A percentile compares a stretch with the other conserved stretches of the same genome.
Evolutionary conservation across 2,113 vertebrate species (phyloP).

Genomic region (Chascanopsetta lugubris): DNA sequence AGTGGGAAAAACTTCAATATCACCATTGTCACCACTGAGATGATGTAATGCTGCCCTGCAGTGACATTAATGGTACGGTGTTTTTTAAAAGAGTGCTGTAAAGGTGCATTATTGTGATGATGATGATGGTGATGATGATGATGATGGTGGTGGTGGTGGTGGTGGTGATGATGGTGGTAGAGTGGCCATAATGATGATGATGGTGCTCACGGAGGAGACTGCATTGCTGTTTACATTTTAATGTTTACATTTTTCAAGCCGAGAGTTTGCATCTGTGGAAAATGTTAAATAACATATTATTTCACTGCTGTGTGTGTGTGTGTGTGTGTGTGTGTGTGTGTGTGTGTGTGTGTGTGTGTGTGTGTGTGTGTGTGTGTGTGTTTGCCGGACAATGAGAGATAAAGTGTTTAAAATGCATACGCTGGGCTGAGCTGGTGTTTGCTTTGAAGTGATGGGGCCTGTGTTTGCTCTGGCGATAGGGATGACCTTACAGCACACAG

Average conservation of each 20-base stretch:
- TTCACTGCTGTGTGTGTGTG: slow-evolving; percentile 36
- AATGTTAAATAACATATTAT: slow-evolving; percentile 61
- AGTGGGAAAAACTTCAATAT: slow-evolving; percentile 47
- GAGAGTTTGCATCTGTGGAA: slow-evolving; percentile 26
- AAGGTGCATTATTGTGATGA: slow-evolving; percentile 25
- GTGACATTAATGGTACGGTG: slow-evolving; percentile 30
- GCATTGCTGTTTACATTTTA: slow-evolving; percentile 35
- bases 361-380: slow-evolving; percentile 22
- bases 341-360: slow-evolving; percentile 35
- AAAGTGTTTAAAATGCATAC: slow-evolving; percentile 68
- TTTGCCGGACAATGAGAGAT: slow-evolving; percentile 51
- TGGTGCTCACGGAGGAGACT: slow-evolving; percentile 9
- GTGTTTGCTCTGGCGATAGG: slow-evolving; percentile 69
- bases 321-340: slow-evolving; percentile 47
- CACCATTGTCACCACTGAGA: slow-evolving; percentile 4
- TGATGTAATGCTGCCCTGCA: slow-evolving; percentile 38
- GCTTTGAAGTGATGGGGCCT: slow-evolving; percentile 63
- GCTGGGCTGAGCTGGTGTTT: slow-evolving; percentile 65
- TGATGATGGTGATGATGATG: slow-evolving; percentile 8
- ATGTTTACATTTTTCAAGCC: slow-evolving; percentile 39
- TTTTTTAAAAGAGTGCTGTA: slow-evolving; percentile 39
- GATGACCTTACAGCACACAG: slow-evolving; percentile 32
- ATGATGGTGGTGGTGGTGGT: slow-evolving; percentile 28
- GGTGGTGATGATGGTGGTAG: neutral
- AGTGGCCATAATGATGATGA: slow-evolving; percentile 6